Evolutionary conservation across 2,888 invertebrate species (phyloP).

Genomic region (Sturmia bella): DNA sequence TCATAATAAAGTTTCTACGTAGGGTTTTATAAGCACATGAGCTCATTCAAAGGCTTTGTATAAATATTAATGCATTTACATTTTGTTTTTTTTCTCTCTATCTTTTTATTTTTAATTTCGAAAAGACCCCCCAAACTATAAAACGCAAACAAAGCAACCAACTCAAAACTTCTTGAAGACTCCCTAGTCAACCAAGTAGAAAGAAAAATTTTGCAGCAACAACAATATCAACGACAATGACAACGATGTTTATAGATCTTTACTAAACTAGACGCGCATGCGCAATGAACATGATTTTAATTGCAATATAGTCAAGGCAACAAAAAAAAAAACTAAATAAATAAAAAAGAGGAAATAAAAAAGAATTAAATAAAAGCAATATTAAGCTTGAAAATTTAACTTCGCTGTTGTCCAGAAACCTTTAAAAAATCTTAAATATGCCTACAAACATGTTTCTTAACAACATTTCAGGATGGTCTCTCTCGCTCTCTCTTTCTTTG

Average conservation of each 20-base stretch:
- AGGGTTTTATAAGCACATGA: neutral
- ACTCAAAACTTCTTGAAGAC: slow-evolving; percentile 47
- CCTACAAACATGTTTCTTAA: slow-evolving; percentile 66
- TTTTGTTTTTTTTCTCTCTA: slow-evolving; percentile 41
- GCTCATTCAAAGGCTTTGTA: neutral
- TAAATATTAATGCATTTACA: slow-evolving; percentile 57
- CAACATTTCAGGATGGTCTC: slow-evolving; percentile 52
- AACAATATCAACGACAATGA: slow-evolving; percentile 49
- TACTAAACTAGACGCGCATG: slow-evolving; percentile 70
- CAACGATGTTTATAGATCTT: slow-evolving; percentile 65
- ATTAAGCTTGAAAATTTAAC: slow-evolving; percentile 23
- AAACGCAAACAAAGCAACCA: neutral
- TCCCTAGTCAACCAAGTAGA: slow-evolving; percentile 58
- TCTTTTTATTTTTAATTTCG: slow-evolving; percentile 48
- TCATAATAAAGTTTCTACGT: slow-evolving; percentile 34
- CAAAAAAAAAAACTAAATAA: slow-evolving; percentile 41
- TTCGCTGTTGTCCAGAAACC: slow-evolving; percentile 46
- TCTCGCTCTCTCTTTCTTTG: neutral
- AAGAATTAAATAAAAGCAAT: slow-evolving; percentile 34
- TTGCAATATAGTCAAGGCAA: slow-evolving; percentile 67
- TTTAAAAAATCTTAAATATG: slow-evolving; percentile 68
- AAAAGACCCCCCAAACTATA: slow-evolving; percentile 68
- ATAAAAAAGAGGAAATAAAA: slow-evolving; percentile 47
- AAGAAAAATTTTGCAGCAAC: slow-evolving; percentile 40
- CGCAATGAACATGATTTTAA: slow-evolving; percentile 73